Conservation (phyloP, 2,113 vertebrate species). For the Camelus dromedarius region DNA sequence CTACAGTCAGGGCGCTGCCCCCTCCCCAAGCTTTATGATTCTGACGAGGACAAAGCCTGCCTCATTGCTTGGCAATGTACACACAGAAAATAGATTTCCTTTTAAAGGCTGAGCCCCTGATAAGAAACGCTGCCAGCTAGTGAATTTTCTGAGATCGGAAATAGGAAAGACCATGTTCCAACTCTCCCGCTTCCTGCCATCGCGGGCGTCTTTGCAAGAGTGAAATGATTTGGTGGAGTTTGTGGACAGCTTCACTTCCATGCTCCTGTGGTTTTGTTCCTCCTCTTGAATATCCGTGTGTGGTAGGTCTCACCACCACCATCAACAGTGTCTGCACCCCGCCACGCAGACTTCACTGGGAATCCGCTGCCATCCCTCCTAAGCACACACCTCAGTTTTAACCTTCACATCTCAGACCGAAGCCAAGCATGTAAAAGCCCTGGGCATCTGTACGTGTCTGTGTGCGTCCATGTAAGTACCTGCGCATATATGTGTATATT, state of each 20-base stretch:
- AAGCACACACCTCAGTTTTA: too few species aligned
- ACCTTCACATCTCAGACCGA: too few species aligned
- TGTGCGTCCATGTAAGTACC: accelerated
- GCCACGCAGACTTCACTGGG: accelerated
- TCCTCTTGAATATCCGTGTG: too few species aligned
- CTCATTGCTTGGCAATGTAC: accelerated
- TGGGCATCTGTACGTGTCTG: accelerated
- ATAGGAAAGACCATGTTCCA: accelerated
- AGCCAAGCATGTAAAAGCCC: accelerated
- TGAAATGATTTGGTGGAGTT: accelerated
- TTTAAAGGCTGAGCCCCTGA: accelerated
- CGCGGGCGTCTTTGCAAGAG: too few species aligned
- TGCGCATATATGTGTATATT: accelerated
- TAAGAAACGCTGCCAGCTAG: accelerated
- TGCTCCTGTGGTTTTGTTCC: accelerated
- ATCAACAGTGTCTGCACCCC: accelerated
- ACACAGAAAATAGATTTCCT: background rate
- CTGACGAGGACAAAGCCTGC: background rate
- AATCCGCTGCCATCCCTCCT: accelerated
- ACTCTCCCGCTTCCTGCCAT: accelerated
- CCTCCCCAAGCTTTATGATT: background rate
- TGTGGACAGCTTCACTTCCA: accelerated
- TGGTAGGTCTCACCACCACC: background rate
- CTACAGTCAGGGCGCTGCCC: background rate
- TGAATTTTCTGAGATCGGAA: too few species aligned